These are phyloP conservation scores for Apamea monoglypha DNA, from an alignment of 2,888 invertebrate species.

Conservation along the genomic window DNA sequence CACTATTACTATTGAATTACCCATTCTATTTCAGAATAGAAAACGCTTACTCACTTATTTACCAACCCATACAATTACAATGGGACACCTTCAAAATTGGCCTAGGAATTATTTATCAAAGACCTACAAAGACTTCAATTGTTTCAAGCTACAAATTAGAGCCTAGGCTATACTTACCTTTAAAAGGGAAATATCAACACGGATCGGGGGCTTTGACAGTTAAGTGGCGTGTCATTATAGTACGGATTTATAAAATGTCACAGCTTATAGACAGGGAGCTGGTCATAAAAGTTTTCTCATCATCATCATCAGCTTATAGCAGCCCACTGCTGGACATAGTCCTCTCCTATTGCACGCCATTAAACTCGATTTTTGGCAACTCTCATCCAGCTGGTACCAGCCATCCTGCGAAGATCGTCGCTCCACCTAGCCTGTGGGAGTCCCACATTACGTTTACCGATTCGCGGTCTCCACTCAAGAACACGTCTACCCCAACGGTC, in stretches of 20 bases:
- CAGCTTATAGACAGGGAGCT: conserved; percentile 27
- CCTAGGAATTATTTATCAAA: conserved; percentile 43
- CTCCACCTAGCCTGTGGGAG: too few relatives aligned
- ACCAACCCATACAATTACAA: background rate
- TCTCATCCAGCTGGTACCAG: too few relatives aligned
- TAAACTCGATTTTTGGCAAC: too few relatives aligned
- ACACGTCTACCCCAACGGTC: too few relatives aligned
- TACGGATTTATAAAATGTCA: conserved; percentile 16
- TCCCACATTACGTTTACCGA: too few relatives aligned
- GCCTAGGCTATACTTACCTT: background rate
- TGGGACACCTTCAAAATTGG: conserved; percentile 4
- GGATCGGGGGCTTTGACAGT: background rate
- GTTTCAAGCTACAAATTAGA: conserved; percentile 43
- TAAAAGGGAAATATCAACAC: conserved; percentile 38
- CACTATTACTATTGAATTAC: background rate
- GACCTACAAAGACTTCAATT: background rate
- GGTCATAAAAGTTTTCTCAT: background rate
- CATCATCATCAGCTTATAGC: too few relatives aligned
- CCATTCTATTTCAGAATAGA: background rate
- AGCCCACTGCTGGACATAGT: too few relatives aligned
- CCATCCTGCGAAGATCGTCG: too few relatives aligned
- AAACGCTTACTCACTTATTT: background rate
- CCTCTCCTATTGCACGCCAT: too few relatives aligned
- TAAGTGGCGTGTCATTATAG: conserved; percentile 23
- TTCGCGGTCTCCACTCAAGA: too few relatives aligned